phyloP scores from a whole-genome alignment of 92 coral and sea anemone genomes.

The Actinostola sp. region DNA sequence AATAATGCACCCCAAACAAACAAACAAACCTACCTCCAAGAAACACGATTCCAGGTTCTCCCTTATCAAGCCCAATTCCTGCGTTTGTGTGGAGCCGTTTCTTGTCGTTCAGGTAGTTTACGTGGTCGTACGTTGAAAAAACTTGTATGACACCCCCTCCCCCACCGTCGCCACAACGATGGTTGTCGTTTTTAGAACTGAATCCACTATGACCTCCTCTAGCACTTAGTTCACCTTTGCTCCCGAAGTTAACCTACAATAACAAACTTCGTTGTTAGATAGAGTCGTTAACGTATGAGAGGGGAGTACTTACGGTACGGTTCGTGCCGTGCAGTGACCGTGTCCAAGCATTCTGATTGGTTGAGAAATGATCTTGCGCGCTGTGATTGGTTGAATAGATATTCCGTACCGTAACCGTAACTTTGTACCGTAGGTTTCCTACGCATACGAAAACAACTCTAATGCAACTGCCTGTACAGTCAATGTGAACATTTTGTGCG shows the following conservation, averaged over 20 bases:
- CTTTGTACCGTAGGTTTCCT: too few relatives aligned
- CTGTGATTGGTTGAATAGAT: too few relatives aligned
- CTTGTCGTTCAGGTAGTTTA: background rate
- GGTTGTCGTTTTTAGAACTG: constrained; percentile 36
- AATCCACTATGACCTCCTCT: constrained; percentile 63
- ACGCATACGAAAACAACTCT: too few relatives aligned
- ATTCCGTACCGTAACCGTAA: too few relatives aligned
- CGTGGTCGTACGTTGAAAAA: constrained; percentile 28
- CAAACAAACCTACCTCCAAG: constrained; percentile 43
- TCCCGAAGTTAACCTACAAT: constrained; percentile 39
- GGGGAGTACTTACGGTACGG: too few relatives aligned
- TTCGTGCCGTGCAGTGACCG: too few relatives aligned
- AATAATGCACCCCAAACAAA: too few relatives aligned
- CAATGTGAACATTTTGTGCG: too few relatives aligned
- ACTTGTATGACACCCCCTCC: constrained; percentile 82
- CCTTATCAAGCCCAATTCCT: constrained; percentile 51
- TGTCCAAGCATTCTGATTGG: too few relatives aligned
- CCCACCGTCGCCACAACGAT: constrained; percentile 67
- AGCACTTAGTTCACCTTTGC: constrained; percentile 23
- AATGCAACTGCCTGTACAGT: too few relatives aligned
- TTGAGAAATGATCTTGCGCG: too few relatives aligned
- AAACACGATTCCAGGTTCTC: constrained; percentile 47
- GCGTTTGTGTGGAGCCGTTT: constrained; percentile 12
- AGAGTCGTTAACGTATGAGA: background rate
- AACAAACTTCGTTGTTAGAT: background rate